Conservation (phyloP, 2,113 vertebrate species). For the Mystacornis crossleyi region DNA sequence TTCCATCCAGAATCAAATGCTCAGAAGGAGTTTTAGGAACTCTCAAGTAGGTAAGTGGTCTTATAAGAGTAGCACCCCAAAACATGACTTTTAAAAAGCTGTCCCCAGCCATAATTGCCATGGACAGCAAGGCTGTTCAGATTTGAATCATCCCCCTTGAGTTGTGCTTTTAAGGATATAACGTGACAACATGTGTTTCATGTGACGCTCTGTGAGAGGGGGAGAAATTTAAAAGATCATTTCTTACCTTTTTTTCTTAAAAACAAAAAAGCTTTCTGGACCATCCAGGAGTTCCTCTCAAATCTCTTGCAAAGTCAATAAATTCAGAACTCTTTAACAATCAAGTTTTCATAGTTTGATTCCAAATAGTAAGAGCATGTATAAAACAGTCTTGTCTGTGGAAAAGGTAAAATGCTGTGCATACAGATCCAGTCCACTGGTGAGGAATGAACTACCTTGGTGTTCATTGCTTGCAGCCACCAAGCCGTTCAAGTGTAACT, state of each 20-base stretch:
- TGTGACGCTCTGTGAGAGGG: not conserved
- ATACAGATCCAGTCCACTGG: not conserved
- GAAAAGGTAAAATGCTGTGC: not conserved
- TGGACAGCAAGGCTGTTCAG: not conserved
- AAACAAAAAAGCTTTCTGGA: not conserved
- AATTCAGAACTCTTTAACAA: not conserved
- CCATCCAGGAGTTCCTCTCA: not conserved
- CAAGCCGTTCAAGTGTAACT: not conserved
- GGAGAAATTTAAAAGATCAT: not conserved
- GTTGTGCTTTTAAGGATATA: not conserved
- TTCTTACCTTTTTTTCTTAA: not conserved
- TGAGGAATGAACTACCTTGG: not conserved
- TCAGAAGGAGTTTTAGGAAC: not conserved
- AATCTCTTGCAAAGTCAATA: not conserved
- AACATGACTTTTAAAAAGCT: not conserved
- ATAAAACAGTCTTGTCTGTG: not conserved
- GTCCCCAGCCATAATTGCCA: not conserved
- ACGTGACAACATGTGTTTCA: not conserved
- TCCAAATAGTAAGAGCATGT: not conserved
- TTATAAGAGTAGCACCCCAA: not conserved
- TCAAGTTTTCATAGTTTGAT: not conserved
- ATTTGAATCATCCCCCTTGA: not conserved
- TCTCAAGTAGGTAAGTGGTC: not conserved
- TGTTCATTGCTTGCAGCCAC: not conserved
- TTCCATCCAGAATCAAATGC: not conserved